Evolutionary conservation across 2,113 vertebrate genomes (phyloP).

Genomic region (Phyllopteryx taeniolatus): DNA sequence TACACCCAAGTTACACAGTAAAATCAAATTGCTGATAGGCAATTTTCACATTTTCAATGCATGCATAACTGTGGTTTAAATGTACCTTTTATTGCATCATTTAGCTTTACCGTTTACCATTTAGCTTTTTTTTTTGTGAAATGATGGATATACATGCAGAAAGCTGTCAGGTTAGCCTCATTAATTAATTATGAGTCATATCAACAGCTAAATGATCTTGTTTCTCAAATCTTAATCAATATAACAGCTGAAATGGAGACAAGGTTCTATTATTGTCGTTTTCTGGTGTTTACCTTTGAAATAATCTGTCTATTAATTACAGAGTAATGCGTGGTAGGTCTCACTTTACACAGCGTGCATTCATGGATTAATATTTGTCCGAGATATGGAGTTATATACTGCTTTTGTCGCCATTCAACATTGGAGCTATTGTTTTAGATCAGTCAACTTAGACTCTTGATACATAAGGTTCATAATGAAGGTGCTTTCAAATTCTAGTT

Average conservation of each 20-base stretch:
- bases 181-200: constrained; percentile 42
- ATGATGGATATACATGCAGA: constrained; percentile 28
- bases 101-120: constrained; percentile 22
- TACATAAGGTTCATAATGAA: too few species aligned
- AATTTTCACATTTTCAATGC: constrained; percentile 18
- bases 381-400: too few species aligned
- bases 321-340: neutral
- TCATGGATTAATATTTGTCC: too few species aligned
- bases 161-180: constrained; percentile 20
- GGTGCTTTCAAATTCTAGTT: too few species aligned
- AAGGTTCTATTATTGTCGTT: constrained; percentile 5
- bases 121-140: constrained; percentile 4
- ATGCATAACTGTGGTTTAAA: constrained; percentile 14
- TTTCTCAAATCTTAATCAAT: constrained; percentile 43
- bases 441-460: too few species aligned
- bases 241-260: constrained; percentile 19
- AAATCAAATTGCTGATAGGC: neutral
- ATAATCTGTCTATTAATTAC: constrained; percentile 47
- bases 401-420: too few species aligned
- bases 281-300: constrained; percentile 27
- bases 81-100: constrained; percentile 21
- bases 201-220: constrained; percentile 37
- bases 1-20: too few species aligned
- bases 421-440: too few species aligned
- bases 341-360: neutral